Percentiles rank a stretch among this genome's conserved stretches.
Conservation (phyloP, 2,797 vertebrate species). For the Parauchenoglanis punctatus region DNA sequence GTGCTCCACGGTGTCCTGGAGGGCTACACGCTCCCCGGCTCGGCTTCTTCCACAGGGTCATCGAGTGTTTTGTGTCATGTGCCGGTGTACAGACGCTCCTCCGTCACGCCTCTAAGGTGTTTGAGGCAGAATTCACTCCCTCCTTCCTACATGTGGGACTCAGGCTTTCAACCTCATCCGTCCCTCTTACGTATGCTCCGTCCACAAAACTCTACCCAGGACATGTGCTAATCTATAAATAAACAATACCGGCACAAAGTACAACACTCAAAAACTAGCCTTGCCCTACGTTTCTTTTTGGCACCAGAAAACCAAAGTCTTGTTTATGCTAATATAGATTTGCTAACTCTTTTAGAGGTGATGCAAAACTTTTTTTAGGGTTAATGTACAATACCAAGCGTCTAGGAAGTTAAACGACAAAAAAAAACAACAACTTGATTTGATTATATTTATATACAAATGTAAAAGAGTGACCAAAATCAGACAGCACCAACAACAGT, state of each 20-base stretch:
- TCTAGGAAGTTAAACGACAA: background rate
- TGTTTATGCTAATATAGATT: background rate
- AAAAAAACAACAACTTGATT: background rate
- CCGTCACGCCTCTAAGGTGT: slow-evolving; percentile 68
- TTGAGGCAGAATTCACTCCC: slow-evolving; percentile 62
- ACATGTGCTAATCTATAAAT: background rate
- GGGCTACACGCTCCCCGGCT: slow-evolving; percentile 74
- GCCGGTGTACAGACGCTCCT: slow-evolving; percentile 69
- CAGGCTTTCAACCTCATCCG: background rate
- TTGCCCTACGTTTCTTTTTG: slow-evolving; percentile 27
- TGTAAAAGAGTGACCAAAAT: background rate
- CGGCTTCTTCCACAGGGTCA: slow-evolving; percentile 64
- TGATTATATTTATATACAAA: background rate
- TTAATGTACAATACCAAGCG: background rate
- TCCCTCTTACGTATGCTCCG: background rate
- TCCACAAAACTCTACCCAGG: background rate
- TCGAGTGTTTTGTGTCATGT: slow-evolving; percentile 71
- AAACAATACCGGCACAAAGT: background rate
- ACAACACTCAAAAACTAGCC: background rate
- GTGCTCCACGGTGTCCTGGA: slow-evolving; percentile 68
- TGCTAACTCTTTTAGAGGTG: background rate
- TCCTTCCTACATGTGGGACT: slow-evolving; percentile 6
- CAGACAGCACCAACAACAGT: background rate
- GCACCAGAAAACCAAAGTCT: slow-evolving; percentile 48
- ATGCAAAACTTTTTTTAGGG: background rate